Conservation (phyloP, 2,797 vertebrate genomes). For the Sebastes taczanowskii region DNA sequence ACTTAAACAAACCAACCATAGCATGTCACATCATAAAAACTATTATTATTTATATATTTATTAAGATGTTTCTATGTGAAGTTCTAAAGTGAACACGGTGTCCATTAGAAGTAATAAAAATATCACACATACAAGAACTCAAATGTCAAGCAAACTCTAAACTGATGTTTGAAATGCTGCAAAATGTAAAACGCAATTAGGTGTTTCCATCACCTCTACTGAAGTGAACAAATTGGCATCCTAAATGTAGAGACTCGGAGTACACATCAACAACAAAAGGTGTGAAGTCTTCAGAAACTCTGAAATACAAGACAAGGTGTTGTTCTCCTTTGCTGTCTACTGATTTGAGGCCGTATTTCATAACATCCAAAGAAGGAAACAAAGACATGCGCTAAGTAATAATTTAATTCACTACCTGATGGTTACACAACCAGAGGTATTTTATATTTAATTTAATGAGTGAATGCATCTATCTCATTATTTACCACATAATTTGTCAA, state of each 20-base stretch:
- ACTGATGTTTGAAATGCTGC: conserved; percentile 1
- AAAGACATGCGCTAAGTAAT: neutral
- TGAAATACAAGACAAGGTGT: neutral
- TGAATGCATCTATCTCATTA: neutral
- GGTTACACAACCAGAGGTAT: neutral
- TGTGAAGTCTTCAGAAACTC: conserved; percentile 4
- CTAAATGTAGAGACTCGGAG: neutral
- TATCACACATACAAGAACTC: neutral
- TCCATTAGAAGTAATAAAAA: conserved; percentile 1
- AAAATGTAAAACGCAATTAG: conserved; percentile 16
- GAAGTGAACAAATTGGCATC: conserved; percentile 23
- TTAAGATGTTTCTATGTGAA: neutral
- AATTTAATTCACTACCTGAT: neutral
- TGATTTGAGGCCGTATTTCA: neutral
- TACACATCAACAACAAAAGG: neutral
- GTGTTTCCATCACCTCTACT: conserved; percentile 12
- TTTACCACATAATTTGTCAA: neutral
- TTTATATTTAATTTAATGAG: neutral
- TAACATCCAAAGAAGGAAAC: neutral
- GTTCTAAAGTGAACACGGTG: neutral
- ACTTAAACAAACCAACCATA: neutral
- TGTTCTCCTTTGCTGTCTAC: conserved; percentile 1
- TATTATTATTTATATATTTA: neutral
- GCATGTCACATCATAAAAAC: neutral
- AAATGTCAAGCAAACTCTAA: neutral